Percentiles rank a stretch among this genome's conserved stretches.
Evolutionary conservation across 2,888 invertebrate species (phyloP).

Genomic region (Drosophila mercatorum): DNA sequence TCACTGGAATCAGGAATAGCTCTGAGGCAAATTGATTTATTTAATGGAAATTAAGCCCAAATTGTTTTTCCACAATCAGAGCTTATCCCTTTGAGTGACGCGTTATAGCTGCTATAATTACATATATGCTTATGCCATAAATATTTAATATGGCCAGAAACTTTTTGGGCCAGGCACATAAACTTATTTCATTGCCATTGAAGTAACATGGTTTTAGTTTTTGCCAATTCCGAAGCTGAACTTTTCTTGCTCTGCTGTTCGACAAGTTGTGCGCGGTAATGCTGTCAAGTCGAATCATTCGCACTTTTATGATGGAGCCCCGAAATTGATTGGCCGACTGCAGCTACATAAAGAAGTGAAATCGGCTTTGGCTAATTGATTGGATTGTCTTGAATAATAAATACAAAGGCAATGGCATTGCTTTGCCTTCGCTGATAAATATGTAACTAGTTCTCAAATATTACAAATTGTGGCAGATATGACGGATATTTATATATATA

Average conservation of each 20-base stretch:
- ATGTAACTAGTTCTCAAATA: too few species aligned
- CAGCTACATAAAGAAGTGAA: conserved; percentile 31
- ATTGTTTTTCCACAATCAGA: not conserved
- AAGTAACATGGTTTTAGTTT: conserved; percentile 15
- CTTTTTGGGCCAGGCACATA: conserved; percentile 35
- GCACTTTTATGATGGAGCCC: conserved; percentile 17
- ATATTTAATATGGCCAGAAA: conserved; percentile 58
- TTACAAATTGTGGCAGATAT: too few species aligned
- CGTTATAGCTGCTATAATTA: conserved; percentile 38
- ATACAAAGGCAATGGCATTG: conserved; percentile 6
- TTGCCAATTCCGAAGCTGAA: not conserved
- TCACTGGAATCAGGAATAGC: conserved; percentile 5
- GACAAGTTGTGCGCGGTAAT: conserved; percentile 27
- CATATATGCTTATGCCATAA: conserved; percentile 39
- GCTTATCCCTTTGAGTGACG: conserved; percentile 13
- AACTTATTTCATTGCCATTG: conserved; percentile 60
- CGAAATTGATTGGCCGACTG: conserved; percentile 53
- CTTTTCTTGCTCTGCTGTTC: too few species aligned
- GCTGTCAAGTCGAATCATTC: conserved; percentile 45
- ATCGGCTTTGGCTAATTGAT: conserved; percentile 63
- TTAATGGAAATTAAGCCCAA: not conserved
- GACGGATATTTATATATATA: too few species aligned
- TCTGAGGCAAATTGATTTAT: conserved; percentile 7
- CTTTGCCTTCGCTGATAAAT: too few species aligned
- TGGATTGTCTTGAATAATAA: conserved; percentile 31